Percentiles rank a stretch among this genome's conserved stretches.
Evolutionary conservation across 2,888 invertebrate species (phyloP).

Genomic region (Oligia latruncula): DNA sequence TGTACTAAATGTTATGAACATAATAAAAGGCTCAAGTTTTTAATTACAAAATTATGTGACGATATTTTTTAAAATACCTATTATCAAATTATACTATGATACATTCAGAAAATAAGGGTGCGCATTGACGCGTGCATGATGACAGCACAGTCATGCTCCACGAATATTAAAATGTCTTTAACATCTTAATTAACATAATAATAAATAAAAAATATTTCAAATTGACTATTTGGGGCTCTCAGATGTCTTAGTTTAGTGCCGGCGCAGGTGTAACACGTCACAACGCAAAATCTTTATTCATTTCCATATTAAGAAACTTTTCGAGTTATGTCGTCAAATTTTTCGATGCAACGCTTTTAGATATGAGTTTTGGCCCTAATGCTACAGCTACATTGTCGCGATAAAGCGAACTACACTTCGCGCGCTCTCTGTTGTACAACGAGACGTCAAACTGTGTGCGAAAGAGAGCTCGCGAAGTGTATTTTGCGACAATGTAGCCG

Average conservation of each 20-base stretch:
- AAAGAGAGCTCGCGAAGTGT: not conserved
- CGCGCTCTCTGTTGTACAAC: not conserved
- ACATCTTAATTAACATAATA: slow-evolving; percentile 36
- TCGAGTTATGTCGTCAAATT: not conserved
- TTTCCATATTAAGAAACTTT: not conserved
- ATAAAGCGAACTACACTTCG: not conserved
- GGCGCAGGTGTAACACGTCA: not conserved
- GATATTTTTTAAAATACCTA: not conserved
- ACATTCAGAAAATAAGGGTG: slow-evolving; percentile 38
- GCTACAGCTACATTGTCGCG: not conserved
- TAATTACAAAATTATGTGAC: not conserved
- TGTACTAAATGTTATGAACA: not conserved
- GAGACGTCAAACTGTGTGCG: not conserved
- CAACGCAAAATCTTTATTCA: not conserved
- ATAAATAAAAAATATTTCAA: not conserved
- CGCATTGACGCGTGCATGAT: slow-evolving; percentile 32
- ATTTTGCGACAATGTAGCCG: not conserved
- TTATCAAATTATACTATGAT: slow-evolving; percentile 8
- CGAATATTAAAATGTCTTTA: slow-evolving; percentile 32
- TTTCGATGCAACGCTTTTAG: not conserved
- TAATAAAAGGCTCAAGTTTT: not conserved
- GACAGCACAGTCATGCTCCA: slow-evolving; percentile 31
- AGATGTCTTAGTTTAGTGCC: not conserved
- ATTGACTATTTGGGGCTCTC: not conserved
- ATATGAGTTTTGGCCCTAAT: not conserved